Conservation (phyloP, 2,113 vertebrate species). For the Cynocephalus volans region DNA sequence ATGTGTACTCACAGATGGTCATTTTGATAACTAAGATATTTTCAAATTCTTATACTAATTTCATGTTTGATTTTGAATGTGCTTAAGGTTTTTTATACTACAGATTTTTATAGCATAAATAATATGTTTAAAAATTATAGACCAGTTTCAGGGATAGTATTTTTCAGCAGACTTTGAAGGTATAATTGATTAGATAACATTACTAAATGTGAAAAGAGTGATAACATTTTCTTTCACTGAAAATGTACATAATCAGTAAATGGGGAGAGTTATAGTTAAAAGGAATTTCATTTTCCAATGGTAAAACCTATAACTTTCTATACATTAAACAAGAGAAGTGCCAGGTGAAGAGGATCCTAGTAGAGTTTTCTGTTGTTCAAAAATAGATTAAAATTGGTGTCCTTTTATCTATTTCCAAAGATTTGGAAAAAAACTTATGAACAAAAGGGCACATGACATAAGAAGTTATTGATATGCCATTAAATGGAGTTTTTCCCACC, state of each 20-base stretch:
- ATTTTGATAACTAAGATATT: constrained; percentile 48
- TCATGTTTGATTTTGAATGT: constrained; percentile 50
- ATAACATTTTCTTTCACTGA: not conserved
- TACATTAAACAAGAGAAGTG: constrained; percentile 34
- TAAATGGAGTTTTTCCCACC: not conserved
- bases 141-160: constrained; percentile 39
- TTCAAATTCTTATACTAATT: constrained; percentile 56
- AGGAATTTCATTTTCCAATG: not conserved
- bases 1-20: not conserved
- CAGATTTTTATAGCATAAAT: constrained; percentile 67
- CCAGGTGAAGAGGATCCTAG: not conserved
- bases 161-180: constrained; percentile 76
- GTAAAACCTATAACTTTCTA: constrained; percentile 30
- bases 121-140: constrained; percentile 66
- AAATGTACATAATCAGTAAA: constrained; percentile 4
- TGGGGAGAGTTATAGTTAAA: not conserved
- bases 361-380: not conserved
- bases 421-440: constrained; percentile 6
- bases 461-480: not conserved
- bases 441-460: not conserved
- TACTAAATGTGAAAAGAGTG: not conserved
- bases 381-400: constrained; percentile 12
- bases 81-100: constrained; percentile 31
- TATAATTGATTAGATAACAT: constrained; percentile 74
- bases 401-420: constrained; percentile 27